Evolutionary conservation across 2,888 invertebrate genomes (phyloP).

Genomic region (Hermodice carunculata): DNA sequence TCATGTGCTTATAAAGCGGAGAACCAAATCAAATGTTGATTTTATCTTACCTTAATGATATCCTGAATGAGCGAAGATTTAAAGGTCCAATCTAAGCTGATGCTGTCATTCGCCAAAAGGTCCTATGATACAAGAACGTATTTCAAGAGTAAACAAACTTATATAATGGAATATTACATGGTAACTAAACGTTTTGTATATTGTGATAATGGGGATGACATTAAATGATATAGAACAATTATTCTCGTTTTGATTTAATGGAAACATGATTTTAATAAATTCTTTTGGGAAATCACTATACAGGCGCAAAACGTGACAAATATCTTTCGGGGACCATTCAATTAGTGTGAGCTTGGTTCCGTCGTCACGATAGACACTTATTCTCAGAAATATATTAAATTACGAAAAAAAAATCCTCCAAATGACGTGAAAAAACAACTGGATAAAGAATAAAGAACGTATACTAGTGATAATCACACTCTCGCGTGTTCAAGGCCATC

Average conservation of each 20-base stretch:
- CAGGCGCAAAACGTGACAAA: not conserved
- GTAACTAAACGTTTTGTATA: not conserved
- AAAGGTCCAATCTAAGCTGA: slow-evolving; percentile 46
- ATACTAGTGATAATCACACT: no score
- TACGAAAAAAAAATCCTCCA: no score
- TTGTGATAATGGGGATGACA: not conserved
- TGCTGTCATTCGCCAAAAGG: slow-evolving; percentile 45
- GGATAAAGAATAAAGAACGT: no score
- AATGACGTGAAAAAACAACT: no score
- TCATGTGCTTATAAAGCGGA: not conserved
- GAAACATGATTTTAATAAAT: not conserved
- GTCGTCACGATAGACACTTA: no score
- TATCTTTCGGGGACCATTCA: no score
- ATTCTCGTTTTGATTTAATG: not conserved
- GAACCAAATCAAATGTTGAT: not conserved
- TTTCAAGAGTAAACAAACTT: not conserved
- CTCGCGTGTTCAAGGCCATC: no score
- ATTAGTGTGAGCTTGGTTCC: no score
- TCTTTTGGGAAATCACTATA: not conserved
- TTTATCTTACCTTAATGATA: slow-evolving; percentile 39
- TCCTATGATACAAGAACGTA: slow-evolving; percentile 14
- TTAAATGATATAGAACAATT: not conserved
- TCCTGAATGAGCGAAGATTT: slow-evolving; percentile 46
- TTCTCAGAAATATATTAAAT: no score
- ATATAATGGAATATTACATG: not conserved